Evolutionary conservation across 2,888 invertebrate species (phyloP), one percentile per base, ranked within the genome.

Genomic region (Apocheima hispidaria): DNA sequence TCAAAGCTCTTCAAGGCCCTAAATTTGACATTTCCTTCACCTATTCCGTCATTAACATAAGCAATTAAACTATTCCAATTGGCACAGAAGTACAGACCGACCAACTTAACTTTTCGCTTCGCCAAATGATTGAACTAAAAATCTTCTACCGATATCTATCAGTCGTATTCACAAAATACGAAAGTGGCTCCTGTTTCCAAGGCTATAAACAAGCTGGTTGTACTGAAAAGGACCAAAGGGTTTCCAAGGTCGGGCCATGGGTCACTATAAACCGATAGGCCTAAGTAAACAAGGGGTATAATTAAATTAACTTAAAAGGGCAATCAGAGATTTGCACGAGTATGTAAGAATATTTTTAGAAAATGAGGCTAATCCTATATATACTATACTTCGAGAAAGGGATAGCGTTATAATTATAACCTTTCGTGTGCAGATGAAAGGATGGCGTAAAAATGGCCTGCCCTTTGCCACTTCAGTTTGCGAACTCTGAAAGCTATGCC

Each of bases 251-350:
- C 71, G 40, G 23, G 71, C 69, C 67, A 74, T 68, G 68, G 74
- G 73, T 74, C 76, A 73, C 69, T 74, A 77, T 79, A 77, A 69
- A 69, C 77, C 69, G 63, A 78, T 72, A 69, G 70, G 44, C 80
- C 85, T 82, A 81, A 82, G 72, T 74, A 81, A 83, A 84, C 80
- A 83, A 59, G 56, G 52, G 69, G 60, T 59, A 73, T 78, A 79
- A 80, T 78, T 79, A 78, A 81, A 82, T 83, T 82, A 72, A 68
- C 62, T 60, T 57, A 62, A 68, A 73, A 71, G 69, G 75, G 72
- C 76, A 77, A 80, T 81, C 73, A 73, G 65, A 73, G 74, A 74
- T 77, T 75, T 63, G 69, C 48, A 51, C 60, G 2, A 41, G n/a
- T 41, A 21, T n/a, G 1, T 2, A 12, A 21, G 5, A 21, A 21